Evolutionary conservation across 2,888 invertebrate genomes (phyloP).

Genomic region (Agrotis exclamationis): DNA sequence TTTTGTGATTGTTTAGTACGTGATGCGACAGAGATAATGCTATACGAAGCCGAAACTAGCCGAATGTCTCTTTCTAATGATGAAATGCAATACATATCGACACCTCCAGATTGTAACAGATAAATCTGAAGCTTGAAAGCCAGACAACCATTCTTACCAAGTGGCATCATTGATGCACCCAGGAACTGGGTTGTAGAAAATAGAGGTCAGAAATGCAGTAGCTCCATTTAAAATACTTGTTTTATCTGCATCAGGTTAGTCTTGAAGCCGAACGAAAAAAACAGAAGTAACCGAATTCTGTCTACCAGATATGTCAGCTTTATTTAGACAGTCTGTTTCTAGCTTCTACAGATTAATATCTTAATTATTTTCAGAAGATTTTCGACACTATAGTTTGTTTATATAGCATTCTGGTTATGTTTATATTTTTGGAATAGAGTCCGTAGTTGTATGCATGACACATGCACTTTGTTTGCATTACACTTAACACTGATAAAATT

Average conservation of each 20-base stretch:
- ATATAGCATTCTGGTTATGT: neutral
- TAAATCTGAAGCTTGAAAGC: no score
- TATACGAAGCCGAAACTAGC: no score
- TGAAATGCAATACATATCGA: no score
- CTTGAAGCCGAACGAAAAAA: neutral
- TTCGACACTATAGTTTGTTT: neutral
- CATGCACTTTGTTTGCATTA: neutral
- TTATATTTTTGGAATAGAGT: neutral
- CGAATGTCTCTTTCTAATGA: no score
- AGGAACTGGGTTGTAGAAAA: neutral
- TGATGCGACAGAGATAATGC: no score
- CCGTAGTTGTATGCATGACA: neutral
- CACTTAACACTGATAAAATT: slow-evolving; percentile 9
- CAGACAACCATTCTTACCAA: no score
- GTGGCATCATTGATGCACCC: no score
- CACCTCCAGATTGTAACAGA: no score
- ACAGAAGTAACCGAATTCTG: neutral
- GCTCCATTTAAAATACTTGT: neutral
- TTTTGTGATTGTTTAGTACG: no score
- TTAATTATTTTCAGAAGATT: neutral
- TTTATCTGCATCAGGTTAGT: neutral
- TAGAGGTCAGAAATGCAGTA: neutral
- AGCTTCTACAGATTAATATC: neutral
- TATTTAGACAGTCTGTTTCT: neutral
- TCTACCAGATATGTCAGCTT: neutral